Percentiles rank a stretch among this genome's conserved stretches.
Conservation (phyloP, 2,797 vertebrate species). For the Rhadinocentrus ornatus region DNA sequence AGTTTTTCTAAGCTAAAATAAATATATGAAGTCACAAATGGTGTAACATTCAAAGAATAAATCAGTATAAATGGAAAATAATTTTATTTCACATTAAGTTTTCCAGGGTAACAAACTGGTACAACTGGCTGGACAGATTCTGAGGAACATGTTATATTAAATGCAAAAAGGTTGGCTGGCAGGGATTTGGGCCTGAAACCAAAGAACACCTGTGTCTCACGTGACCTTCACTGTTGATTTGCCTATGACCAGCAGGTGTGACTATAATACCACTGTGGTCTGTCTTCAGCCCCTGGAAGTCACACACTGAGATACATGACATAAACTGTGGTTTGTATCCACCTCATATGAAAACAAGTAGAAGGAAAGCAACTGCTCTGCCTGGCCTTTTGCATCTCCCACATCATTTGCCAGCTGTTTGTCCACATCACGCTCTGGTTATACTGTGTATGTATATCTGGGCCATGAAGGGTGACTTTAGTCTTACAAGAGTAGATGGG, state of each 20-base stretch:
- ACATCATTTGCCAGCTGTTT: conserved; percentile 58
- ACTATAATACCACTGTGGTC: conserved; percentile 32
- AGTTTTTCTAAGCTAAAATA: too few relatives aligned
- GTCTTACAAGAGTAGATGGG: conserved; percentile 8
- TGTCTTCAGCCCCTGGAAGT: conserved; percentile 30
- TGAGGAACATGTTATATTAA: neutral
- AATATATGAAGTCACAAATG: too few relatives aligned
- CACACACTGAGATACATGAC: conserved; percentile 38
- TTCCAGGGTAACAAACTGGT: neutral
- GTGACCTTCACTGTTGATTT: conserved; percentile 40
- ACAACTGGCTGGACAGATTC: neutral
- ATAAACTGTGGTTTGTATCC: conserved; percentile 28
- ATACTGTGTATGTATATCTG: conserved; percentile 41
- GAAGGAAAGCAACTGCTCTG: conserved; percentile 41
- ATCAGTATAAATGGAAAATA: neutral
- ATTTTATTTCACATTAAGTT: neutral
- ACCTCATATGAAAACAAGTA: conserved; percentile 49
- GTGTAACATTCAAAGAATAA: neutral
- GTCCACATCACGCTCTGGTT: conserved; percentile 39
- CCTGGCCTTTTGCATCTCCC: conserved; percentile 41
- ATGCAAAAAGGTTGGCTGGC: conserved; percentile 5
- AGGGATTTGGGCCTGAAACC: conserved; percentile 17
- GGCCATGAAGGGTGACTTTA: conserved; percentile 18
- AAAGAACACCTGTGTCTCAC: conserved; percentile 35
- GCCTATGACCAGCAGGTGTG: conserved; percentile 45